Evolutionary conservation across 1,140 invertebrate genomes (phyloP), one percentile per base, ranked within the genome.

Genomic region (Fopius arisanus): DNA sequence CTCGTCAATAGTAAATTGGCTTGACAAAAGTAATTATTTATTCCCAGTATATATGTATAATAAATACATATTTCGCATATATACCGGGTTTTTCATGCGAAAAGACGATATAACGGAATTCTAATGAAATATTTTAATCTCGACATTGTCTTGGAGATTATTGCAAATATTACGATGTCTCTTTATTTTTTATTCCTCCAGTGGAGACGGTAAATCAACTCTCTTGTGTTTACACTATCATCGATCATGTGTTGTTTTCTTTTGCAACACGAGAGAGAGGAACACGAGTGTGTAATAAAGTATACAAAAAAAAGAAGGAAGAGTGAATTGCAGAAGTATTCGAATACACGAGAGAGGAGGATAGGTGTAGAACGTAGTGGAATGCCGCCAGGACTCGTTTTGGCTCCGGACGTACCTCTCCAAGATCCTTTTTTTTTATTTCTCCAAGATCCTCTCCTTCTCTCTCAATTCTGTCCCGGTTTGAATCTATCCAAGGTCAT

Each of bases 311-410:
- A 66, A 28, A 37, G 37, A 16, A 66, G 1, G 1, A 59, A 63
- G 59, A 63, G 21, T 29, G 26, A 37, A 31, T 23, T 59, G n/a
- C n/a, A 59, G 28, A 63, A 63, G 23, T 28, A 48, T 28, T 54
- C 40, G 16, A 23, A 67, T 67, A 67, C 78, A 62, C 77, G 70
- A 77, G 77, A 77, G 78, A 79, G 80, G 40, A 68, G 76, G 70
- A 76, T 75, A 51, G 79, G 74, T 78, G 80, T 83, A 83, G 83
- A 84, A 80, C 69, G 68, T 77, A 77, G 54, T 76, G 76, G 81
- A 84, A 83, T 83, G 78, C 77, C 70, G 79, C 69, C 74, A 76
- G 75, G 78, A 78, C 76, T 77, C 74, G 80, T 80, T 83, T 77
- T 70, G 76, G 74, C 78, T 37, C 74, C 75, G 75, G 74, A 75